Evolutionary conservation across 2,797 vertebrate genomes (phyloP).

Genomic region (Myotis findleyi): DNA sequence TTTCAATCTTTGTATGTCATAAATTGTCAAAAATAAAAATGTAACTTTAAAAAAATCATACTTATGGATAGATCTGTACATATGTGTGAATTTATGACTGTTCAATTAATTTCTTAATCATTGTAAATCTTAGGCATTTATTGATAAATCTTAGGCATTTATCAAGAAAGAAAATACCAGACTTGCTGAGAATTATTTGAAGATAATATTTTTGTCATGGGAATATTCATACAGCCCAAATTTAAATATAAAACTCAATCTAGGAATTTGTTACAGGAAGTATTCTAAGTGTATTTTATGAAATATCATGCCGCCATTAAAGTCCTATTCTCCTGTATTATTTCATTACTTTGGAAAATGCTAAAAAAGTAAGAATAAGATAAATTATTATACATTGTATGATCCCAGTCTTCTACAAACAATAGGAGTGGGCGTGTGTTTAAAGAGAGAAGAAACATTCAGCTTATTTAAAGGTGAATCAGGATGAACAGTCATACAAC

Average conservation of each 20-base stretch:
- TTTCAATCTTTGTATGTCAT: neutral
- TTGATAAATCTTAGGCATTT: neutral
- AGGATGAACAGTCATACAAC: neutral
- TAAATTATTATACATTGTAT: neutral
- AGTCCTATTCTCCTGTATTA: neutral
- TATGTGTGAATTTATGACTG: neutral
- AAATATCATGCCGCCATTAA: neutral
- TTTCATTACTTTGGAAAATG: conserved; percentile 5
- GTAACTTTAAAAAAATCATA: neutral
- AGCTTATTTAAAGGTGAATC: neutral
- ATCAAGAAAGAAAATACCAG: neutral
- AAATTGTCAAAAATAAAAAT: neutral
- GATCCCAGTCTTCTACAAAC: neutral
- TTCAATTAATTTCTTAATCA: neutral
- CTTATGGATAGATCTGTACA: neutral
- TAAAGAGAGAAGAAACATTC: neutral
- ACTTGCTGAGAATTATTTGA: conserved; percentile 12
- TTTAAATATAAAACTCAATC: neutral
- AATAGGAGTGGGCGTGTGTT: neutral
- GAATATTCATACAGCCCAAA: neutral
- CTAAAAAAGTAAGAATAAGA: neutral
- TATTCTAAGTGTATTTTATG: neutral
- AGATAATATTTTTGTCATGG: conserved; percentile 7
- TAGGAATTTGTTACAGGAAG: neutral
- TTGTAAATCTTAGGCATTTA: neutral